Conservation (phyloP, 2,888 invertebrate genomes). For the Biston betularia region DNA sequence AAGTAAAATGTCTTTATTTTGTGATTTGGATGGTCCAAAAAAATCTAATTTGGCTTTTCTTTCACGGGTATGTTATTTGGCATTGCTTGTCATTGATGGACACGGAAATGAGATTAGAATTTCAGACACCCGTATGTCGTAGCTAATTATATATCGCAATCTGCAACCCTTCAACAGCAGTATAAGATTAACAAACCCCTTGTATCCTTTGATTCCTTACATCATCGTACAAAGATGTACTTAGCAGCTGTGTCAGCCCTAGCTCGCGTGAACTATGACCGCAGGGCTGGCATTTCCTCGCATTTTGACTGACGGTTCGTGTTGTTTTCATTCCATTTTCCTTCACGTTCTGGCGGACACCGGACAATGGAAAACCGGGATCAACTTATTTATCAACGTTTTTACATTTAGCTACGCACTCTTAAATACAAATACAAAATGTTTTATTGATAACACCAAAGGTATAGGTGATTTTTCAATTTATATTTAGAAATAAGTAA, state of each 20-base stretch:
- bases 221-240: constrained; percentile 9
- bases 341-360: constrained; percentile 47
- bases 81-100: too few relatives aligned
- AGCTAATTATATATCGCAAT: neutral
- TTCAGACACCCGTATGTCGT: neutral
- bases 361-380: constrained; percentile 38
- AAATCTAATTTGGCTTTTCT: too few relatives aligned
- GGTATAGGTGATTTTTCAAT: too few relatives aligned
- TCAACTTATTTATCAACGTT: constrained; percentile 37
- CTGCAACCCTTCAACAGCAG: neutral
- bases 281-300: constrained; percentile 43
- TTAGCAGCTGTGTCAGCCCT: constrained; percentile 45
- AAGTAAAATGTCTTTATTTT: too few relatives aligned
- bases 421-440: too few relatives aligned
- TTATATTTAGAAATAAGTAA: too few relatives aligned
- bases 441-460: too few relatives aligned
- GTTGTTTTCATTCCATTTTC: constrained; percentile 49
- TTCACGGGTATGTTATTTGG: too few relatives aligned
- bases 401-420: constrained; percentile 13
- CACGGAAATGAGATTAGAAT: too few relatives aligned
- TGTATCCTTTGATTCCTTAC: constrained; percentile 8
- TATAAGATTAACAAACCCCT: neutral
- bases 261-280: constrained; percentile 17
- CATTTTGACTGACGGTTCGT: constrained; percentile 47
- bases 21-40: too few relatives aligned